Evolutionary conservation across 2,113 vertebrate genomes (phyloP), one percentile per base, ranked within the genome.

Genomic region (Ochotona curzoniae): DNA sequence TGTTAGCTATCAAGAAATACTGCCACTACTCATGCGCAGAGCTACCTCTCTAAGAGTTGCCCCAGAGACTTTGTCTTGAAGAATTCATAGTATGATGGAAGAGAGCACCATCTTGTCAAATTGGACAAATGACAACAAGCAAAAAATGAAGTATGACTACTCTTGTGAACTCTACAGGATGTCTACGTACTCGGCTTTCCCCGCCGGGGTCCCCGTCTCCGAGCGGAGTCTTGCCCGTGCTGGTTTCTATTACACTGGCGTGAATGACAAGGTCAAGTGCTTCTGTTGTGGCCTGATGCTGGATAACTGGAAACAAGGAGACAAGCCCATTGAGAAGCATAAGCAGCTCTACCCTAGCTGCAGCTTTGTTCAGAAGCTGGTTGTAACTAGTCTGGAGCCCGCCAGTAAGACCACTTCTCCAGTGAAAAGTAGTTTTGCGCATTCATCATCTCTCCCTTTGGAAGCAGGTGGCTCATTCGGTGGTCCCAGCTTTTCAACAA

Each of bases 151-250:
- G 66, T 99, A 99, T 0, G 99, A 99, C 28, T 98, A 99, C 73
- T 98, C 99, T 0, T 99, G 98, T 96, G 99, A 99, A 57, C 99
- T 99, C 44, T 99, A 98, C 96, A 98, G 99, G 70, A 98, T 99
- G 88, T 99, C 99, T 0, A 99, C 99, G 0, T 99, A 98, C 79
- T 99, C 99, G 0, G 97, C 98, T 26, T 99, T 99, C 92, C 99
- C 99, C 0, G 0, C 87, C 0, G 98, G 98, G 0, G 96, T 96
- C 0, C 97, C 98, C 0, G 98, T 99, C 10, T 99, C 99, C 0
- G 99, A 99, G 94, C 98, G 99, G 61, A 99, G 98, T 80, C 98
- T 99, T 66, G 99, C 99, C 0, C 98, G 99, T 14, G 99, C 99
- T 4, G 99, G 99, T 0, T 99, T 99, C 97, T 99, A 99, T 96